These are phyloP conservation scores for Sylvietta virens DNA, from an alignment of 2,113 vertebrate species.

Conservation along the genomic window DNA sequence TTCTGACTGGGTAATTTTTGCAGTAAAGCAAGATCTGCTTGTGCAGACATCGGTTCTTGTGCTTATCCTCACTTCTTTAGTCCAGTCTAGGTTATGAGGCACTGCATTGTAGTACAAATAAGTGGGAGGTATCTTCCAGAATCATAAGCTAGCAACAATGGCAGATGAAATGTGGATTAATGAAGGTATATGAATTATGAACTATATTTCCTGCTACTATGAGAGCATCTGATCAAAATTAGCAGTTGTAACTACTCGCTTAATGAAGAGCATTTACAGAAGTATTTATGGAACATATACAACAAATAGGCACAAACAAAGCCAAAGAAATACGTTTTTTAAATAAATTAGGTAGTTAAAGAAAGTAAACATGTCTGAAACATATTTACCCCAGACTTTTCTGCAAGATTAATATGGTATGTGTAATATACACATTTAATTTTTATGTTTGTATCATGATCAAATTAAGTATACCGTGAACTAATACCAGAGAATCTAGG, in stretches of 20 bases:
- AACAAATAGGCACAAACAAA: background rate
- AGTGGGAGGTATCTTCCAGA: background rate
- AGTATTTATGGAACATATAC: background rate
- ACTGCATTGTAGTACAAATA: background rate
- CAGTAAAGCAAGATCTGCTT: background rate
- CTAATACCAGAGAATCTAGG: background rate
- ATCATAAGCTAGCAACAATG: background rate
- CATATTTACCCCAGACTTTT: constrained; percentile 2
- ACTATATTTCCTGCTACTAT: background rate
- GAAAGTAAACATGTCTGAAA: constrained; percentile 8
- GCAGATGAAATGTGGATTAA: background rate
- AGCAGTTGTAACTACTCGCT: constrained; percentile 1
- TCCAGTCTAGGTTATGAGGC: background rate
- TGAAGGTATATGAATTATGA: background rate
- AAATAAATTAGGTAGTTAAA: background rate
- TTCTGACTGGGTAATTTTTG: constrained; percentile 1
- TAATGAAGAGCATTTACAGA: background rate
- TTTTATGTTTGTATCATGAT: background rate
- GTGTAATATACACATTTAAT: background rate
- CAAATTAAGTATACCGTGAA: background rate
- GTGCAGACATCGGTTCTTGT: background rate
- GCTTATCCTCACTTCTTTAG: background rate
- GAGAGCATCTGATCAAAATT: constrained; percentile 28
- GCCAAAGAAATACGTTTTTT: background rate
- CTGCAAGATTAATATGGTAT: background rate